Base-by-base conservation (phyloP, 2,113 vertebrate genomes). In the Anser cygnoides region DNA sequence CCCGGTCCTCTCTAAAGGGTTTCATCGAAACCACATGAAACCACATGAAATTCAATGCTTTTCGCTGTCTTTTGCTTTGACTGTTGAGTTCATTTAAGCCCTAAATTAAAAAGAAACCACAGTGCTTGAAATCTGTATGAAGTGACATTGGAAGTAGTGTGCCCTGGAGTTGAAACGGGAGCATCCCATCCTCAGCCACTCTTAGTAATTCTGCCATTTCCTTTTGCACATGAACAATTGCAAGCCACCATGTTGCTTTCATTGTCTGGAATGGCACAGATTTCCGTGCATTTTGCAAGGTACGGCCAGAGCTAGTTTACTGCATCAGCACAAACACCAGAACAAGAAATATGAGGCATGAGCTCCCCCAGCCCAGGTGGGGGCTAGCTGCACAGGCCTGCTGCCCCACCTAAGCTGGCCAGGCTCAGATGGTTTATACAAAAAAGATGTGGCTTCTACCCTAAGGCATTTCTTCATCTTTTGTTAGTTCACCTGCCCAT, bases 11-110 rank as follows among this genome's bases (percentile, higher is more conserved):
- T 82, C 74, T 54, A 57, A 70, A 80, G 33, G 79, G 70, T 92
- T 95, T 93, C 55, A 90, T 44, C 8, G 6, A 93, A 95, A 87
- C 74, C 93, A 72, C 73, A 72, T 72, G 84, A 82, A 92, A 89
- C 35, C 35, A 62, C 85, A 74, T 89, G 91, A 73, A 43, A 76
- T 29, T 54, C 3, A 2, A 14, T 46, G 54, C 8, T 85, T 87
- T 91, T 73, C 6, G 7, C 0, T 0, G 61, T 55, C n/a, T 89
- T 93, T 92, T 89, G 4, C 62, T 88, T 77, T 77, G 84, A 87
- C 68, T 78, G 46, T 61, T 87, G 44, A 83, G 33, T 41, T 95
- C 22, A 76, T 85, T 90, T 91, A 88, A 87, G 70, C 25, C 10
- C 23, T 11, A 28, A 90, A 50, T 70, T 79, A 20, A 76, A 95